Percentiles rank a stretch among this genome's conserved stretches.
Evolutionary conservation across 53 echinoderm and acorn worm species (phyloP).

Genomic region (Paelopatides confundens): DNA sequence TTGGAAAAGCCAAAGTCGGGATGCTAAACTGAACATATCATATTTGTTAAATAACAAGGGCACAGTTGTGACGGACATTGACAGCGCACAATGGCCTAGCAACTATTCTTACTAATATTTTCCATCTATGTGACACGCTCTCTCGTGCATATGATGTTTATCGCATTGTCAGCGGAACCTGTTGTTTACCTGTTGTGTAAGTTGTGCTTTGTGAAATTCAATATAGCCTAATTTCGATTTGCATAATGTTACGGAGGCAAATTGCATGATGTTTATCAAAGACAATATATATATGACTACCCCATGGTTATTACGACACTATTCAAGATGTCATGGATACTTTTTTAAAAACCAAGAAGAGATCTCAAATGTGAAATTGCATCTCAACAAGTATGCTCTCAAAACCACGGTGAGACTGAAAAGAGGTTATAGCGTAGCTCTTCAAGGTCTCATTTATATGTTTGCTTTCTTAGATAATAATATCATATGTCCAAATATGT

Average conservation of each 20-base stretch:
- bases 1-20: constrained; percentile 39
- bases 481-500: not conserved
- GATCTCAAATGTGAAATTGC: not conserved
- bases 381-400: not conserved
- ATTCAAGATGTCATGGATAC: no score
- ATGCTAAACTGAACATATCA: not conserved
- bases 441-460: constrained; percentile 1
- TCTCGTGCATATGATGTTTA: constrained; percentile 56
- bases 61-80: constrained; percentile 38
- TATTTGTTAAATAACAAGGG: constrained; percentile 38
- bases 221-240: constrained; percentile 35
- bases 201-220: constrained; percentile 56
- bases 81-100: constrained; percentile 52
- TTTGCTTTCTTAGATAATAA: constrained; percentile 17
- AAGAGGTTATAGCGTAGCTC: not conserved
- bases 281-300: no score
- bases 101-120: constrained; percentile 67
- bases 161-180: constrained; percentile 40
- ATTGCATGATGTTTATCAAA: constrained; percentile 18
- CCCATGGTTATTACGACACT: no score
- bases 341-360: not conserved
- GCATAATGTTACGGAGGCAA: constrained; percentile 47
- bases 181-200: constrained; percentile 35
- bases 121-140: constrained; percentile 66
- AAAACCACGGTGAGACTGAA: constrained; percentile 27